Evolutionary conservation across 2,113 vertebrate species (phyloP).

Genomic region (Ranitomeya imitator): DNA sequence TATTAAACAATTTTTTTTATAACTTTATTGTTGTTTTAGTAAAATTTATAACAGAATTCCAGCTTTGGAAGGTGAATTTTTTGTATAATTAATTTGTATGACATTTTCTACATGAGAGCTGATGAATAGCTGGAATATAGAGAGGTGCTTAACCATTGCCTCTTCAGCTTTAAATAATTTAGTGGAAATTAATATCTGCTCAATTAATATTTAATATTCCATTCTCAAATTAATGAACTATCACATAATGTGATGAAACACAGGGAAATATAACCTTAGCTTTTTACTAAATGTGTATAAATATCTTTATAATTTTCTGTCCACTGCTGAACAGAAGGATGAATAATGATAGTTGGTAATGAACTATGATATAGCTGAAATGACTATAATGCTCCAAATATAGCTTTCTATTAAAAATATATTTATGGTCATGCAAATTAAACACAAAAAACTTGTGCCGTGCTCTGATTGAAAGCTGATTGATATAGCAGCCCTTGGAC

Average conservation of each 20-base stretch:
- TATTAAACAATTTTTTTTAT: no score
- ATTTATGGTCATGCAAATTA: neutral
- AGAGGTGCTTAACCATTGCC: constrained; percentile 11
- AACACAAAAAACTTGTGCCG: no score
- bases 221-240: constrained; percentile 33
- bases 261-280: neutral
- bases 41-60: neutral
- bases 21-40: no score
- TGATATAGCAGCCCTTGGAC: no score
- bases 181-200: constrained; percentile 31
- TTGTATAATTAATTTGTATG: neutral
- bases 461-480: no score
- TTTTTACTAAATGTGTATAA: constrained; percentile 10
- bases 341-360: neutral
- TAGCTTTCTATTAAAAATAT: neutral
- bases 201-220: constrained; percentile 25
- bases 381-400: neutral
- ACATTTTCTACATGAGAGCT: constrained; percentile 2
- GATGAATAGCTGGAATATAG: constrained; percentile 18
- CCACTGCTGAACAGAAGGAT: neutral
- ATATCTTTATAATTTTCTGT: neutral
- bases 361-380: neutral
- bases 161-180: neutral
- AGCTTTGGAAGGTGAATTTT: neutral
- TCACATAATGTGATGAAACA: neutral